Base-by-base conservation (phyloP, 1,140 invertebrate genomes). In the Thaumetopoea pityocampa region DNA sequence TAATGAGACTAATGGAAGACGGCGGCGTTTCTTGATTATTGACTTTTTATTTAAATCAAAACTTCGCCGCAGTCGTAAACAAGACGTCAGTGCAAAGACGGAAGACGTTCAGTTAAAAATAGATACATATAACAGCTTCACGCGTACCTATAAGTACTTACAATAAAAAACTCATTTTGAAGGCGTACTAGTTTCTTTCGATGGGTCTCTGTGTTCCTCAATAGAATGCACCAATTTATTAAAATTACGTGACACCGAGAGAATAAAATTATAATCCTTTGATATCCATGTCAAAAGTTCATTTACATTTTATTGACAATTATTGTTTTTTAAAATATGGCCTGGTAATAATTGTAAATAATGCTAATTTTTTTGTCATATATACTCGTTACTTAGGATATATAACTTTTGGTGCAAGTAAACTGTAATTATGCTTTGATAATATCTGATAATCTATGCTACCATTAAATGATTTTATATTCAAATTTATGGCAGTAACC, bases 141-240 rank as follows among this genome's bases (percentile, higher is more conserved):
- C 19, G 5, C 11, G 8, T 8, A 12, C n/a, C 12, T 8, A 22
- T 5, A 24, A 45, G 14, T 67, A 82, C 79, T 83, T 54, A 83
- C 79, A 83, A 83, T 53, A 83, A 46, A 67, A 83, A 83, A 53
- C 79, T 83, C 79, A 83, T 83, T 55, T 63, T 76, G 53, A 51
- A 52, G 41, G 38, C 37, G 16, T 42, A 32, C 43, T 38, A 45
- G 41, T 38, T 19, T 28, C 10, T 48, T 32, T 33, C 7, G 17
- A 37, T 45, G 50, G 37, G 4, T 53, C 43, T 51, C 30, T 43
- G 22, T 43, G n/a, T 15, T 48, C 23, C 42, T 45, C 28, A 50
- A 57, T 35, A n/a, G 37, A 55, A 65, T 69, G 67, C 65, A 79
- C 62, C 69, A 55, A 71, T 60, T 48, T 65, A 72, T 74, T 62